phyloP scores from a whole-genome alignment of 2,888 invertebrate genomes.

The Anoncus sp. region DNA sequence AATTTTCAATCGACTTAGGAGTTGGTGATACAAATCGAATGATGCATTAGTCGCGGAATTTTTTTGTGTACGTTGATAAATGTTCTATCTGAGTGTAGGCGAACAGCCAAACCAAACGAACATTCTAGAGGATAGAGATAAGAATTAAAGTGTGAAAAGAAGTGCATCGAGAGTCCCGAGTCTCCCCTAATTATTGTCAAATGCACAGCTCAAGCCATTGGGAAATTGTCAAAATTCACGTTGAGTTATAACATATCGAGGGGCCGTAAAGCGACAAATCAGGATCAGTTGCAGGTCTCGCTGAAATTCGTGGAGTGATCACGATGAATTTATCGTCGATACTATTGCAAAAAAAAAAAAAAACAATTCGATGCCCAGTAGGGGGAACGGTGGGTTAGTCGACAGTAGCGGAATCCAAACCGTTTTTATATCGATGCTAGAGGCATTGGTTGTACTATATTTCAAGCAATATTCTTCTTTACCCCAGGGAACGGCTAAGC shows the following conservation, averaged over 20 bases:
- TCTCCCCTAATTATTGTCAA: neutral
- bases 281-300: conserved; percentile 29
- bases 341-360: neutral
- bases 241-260: conserved; percentile 6
- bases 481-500: conserved; percentile 22
- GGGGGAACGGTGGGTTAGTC: conserved; percentile 8
- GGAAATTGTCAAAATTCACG: conserved; percentile 23
- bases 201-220: neutral
- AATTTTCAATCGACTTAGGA: too few relatives aligned
- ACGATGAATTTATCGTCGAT: conserved; percentile 41
- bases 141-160: too few relatives aligned
- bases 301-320: conserved; percentile 28
- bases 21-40: too few relatives aligned
- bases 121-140: neutral
- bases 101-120: neutral
- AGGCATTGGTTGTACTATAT: conserved; percentile 11
- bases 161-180: too few relatives aligned
- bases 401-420: conserved; percentile 2
- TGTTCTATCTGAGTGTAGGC: too few relatives aligned
- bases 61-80: too few relatives aligned
- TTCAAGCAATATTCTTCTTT: conserved; percentile 36
- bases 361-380: neutral
- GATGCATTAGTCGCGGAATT: too few relatives aligned
- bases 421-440: conserved; percentile 34
- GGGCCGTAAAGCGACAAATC: conserved; percentile 30